phyloP scores from a whole-genome alignment of 1,140 invertebrate species.

The Drosophila baimaii region DNA sequence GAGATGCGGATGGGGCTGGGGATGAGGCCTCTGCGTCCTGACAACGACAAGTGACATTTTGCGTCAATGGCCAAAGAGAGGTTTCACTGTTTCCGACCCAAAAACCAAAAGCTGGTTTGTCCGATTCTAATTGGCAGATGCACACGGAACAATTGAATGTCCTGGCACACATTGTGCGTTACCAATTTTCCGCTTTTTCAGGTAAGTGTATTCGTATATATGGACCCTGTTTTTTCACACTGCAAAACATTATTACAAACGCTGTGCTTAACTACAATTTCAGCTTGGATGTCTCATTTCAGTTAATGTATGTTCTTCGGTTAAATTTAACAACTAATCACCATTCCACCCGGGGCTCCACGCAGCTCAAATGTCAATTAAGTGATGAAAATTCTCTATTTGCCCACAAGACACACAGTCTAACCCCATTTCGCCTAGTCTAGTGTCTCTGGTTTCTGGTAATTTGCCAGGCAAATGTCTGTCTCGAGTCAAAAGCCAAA shows the following conservation, averaged over 20 bases:
- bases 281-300: constrained; percentile 4
- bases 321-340: constrained; percentile 24
- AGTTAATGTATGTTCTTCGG: constrained; percentile 32
- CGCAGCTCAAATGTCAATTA: constrained; percentile 56
- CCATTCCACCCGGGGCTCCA: not conserved
- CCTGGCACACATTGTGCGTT: not conserved
- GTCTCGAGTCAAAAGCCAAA: constrained; percentile 47
- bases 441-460: constrained; percentile 24
- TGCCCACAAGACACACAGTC: constrained; percentile 1
- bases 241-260: not conserved
- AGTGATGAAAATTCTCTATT: constrained; percentile 47
- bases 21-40: constrained; percentile 31
- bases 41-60: constrained; percentile 51
- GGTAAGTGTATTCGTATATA: constrained; percentile 8
- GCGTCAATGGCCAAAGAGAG: constrained; percentile 55
- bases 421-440: not conserved
- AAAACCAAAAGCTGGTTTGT: constrained; percentile 12
- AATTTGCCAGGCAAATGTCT: constrained; percentile 40
- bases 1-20: not conserved
- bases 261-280: not conserved
- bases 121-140: constrained; percentile 61
- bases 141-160: constrained; percentile 42
- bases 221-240: not conserved
- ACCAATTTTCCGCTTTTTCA: constrained; percentile 2
- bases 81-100: constrained; percentile 18